Percentiles rank a stretch among this genome's conserved stretches.
phyloP scores from a whole-genome alignment of 2,888 invertebrate species.

The Macaria notata region DNA sequence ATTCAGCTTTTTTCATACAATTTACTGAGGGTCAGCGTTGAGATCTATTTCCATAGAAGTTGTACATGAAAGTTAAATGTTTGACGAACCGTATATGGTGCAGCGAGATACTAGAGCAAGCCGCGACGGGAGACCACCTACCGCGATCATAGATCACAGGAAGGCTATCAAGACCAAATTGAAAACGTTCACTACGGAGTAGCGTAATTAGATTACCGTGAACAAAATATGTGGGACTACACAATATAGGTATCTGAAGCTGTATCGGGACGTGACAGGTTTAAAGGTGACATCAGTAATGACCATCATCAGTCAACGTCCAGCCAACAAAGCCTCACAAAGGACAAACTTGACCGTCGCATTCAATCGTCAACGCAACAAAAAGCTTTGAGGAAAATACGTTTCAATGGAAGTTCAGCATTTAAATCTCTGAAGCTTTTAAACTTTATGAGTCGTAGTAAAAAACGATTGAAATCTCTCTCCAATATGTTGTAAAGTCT shows the following conservation, averaged over 20 bases:
- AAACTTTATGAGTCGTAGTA: no score
- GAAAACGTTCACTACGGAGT: constrained; percentile 28
- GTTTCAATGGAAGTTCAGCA: constrained; percentile 3
- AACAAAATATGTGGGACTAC: constrained; percentile 21
- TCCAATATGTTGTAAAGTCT: not conserved
- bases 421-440: not conserved
- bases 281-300: constrained; percentile 31
- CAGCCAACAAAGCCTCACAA: constrained; percentile 16
- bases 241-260: constrained; percentile 12
- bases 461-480: no score
- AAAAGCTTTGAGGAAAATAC: constrained; percentile 10
- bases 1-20: no score
- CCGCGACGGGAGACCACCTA: constrained; percentile 25
- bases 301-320: constrained; percentile 34
- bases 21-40: no score
- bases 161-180: constrained; percentile 21
- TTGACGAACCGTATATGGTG: no score
- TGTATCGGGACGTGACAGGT: constrained; percentile 22
- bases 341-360: constrained; percentile 23
- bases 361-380: constrained; percentile 11
- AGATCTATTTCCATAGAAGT: no score
- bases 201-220: constrained; percentile 26
- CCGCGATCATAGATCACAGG: constrained; percentile 19
- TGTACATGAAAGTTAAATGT: no score
- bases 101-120: no score